These are phyloP conservation scores for Scotopteryx bipunctaria DNA, from an alignment of 2,888 invertebrate species.

Conservation along the genomic window DNA sequence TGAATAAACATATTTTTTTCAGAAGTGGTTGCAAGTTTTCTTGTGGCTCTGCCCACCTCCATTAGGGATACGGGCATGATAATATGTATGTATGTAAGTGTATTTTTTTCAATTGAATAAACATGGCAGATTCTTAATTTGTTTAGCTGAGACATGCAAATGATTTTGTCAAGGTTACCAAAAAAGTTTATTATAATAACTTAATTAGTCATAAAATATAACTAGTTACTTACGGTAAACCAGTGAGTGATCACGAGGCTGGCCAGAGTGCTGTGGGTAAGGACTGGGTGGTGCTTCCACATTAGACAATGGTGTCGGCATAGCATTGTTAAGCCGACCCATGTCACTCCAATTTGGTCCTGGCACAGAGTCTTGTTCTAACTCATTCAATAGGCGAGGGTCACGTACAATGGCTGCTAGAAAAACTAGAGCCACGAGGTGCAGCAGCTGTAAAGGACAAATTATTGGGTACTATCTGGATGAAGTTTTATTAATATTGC, in stretches of 20 bases:
- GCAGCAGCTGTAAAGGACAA: constrained; percentile 84
- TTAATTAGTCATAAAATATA: background rate
- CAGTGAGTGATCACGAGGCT: constrained; percentile 84
- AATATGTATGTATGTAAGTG: too few species aligned
- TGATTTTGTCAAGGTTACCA: background rate
- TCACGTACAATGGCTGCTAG: constrained; percentile 89
- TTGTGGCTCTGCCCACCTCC: too few species aligned
- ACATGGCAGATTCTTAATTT: background rate
- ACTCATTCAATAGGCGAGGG: constrained; percentile 86
- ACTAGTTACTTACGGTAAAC: constrained; percentile 85
- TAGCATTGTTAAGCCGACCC: constrained; percentile 60
- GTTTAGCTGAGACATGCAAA: background rate
- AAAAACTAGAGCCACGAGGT: constrained; percentile 88
- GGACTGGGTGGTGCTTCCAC: constrained; percentile 84
- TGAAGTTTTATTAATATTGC: too few species aligned
- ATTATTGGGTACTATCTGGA: background rate
- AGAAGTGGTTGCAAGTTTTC: too few species aligned
- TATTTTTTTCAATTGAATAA: constrained; percentile 14
- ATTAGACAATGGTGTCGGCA: constrained; percentile 90
- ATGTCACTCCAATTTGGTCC: constrained; percentile 66
- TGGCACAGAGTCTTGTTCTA: constrained; percentile 79
- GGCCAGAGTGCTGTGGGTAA: constrained; percentile 71
- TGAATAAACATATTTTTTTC: constrained; percentile 15
- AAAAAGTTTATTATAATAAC: background rate
- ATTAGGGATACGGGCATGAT: too few species aligned